A percentile compares a stretch with the other conserved stretches of the same genome.
Evolutionary conservation across 1,140 invertebrate genomes (phyloP).

Genomic region (Drosophila arizonae): DNA sequence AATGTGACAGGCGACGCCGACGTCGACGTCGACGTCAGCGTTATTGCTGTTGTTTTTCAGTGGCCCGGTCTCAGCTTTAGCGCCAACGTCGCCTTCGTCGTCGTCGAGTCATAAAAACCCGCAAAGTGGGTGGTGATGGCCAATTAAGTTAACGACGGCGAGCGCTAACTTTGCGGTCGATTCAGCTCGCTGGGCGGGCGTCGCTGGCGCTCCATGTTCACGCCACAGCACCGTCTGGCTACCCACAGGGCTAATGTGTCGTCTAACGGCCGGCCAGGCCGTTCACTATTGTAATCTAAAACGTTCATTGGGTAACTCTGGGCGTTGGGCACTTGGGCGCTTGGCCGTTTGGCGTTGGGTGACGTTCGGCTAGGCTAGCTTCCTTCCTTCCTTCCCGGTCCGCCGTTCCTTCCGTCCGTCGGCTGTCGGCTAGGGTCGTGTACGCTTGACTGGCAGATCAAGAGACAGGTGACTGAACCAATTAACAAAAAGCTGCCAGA

Average conservation of each 20-base stretch:
- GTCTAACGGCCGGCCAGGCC: slow-evolving; percentile 37
- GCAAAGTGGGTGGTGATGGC: slow-evolving; percentile 81
- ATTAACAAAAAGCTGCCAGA: slow-evolving; percentile 78
- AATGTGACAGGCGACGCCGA: slow-evolving; percentile 69
- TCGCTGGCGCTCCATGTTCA: slow-evolving; percentile 14
- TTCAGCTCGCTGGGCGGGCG: slow-evolving; percentile 39
- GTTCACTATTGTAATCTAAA: slow-evolving; percentile 75
- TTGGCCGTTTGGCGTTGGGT: background rate
- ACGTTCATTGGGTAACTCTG: slow-evolving; percentile 75
- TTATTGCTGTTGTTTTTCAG: slow-evolving; percentile 51
- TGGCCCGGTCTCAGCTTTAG: slow-evolving; percentile 32
- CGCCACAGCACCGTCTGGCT: slow-evolving; percentile 6
- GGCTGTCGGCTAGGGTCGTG: slow-evolving; percentile 60
- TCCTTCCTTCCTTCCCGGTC: slow-evolving; percentile 62
- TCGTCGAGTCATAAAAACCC: slow-evolving; percentile 70
- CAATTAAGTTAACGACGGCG: slow-evolving; percentile 80
- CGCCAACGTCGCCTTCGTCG: slow-evolving; percentile 26
- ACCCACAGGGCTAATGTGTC: slow-evolving; percentile 53
- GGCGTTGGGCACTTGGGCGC: background rate
- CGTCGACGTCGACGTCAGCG: slow-evolving; percentile 31
- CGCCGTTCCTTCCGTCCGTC: slow-evolving; percentile 28
- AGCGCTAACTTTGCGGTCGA: slow-evolving; percentile 73
- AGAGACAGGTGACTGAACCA: slow-evolving; percentile 82
- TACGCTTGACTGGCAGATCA: slow-evolving; percentile 78
- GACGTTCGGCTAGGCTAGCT: slow-evolving; percentile 50